phyloP scores from a whole-genome alignment of 2,797 vertebrate genomes.

The Leptatherina wallacei region DNA sequence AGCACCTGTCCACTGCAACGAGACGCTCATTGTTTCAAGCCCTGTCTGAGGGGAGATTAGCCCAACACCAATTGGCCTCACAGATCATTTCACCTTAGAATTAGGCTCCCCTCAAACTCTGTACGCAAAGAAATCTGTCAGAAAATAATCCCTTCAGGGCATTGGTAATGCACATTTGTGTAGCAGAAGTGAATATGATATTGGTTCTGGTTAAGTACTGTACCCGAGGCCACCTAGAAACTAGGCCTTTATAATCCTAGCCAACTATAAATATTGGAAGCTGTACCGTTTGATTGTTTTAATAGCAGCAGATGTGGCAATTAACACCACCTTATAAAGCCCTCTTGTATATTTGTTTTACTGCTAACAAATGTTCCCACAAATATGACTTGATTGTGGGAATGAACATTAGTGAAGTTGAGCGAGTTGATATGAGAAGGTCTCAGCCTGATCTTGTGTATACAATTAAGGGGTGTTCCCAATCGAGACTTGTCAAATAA shows the following conservation, averaged over 20 bases:
- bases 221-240: slow-evolving; percentile 80
- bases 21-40: slow-evolving; percentile 80
- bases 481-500: slow-evolving; percentile 82
- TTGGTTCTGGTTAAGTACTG: slow-evolving; percentile 75
- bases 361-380: slow-evolving; percentile 87
- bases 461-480: slow-evolving; percentile 81
- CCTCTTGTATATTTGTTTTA: slow-evolving; percentile 86
- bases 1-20: slow-evolving; percentile 81
- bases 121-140: slow-evolving; percentile 67
- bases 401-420: slow-evolving; percentile 80
- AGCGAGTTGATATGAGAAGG: slow-evolving; percentile 77
- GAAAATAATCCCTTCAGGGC: slow-evolving; percentile 76
- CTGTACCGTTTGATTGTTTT: slow-evolving; percentile 83
- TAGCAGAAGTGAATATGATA: slow-evolving; percentile 79
- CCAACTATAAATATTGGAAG: slow-evolving; percentile 85
- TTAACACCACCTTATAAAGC: slow-evolving; percentile 88
- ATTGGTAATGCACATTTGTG: slow-evolving; percentile 79
- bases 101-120: slow-evolving; percentile 65
- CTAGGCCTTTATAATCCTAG: slow-evolving; percentile 77
- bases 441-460: slow-evolving; percentile 77
- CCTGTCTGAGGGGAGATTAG: slow-evolving; percentile 77
- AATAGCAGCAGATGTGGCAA: slow-evolving; percentile 88
- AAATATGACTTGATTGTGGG: slow-evolving; percentile 85
- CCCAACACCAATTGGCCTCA: slow-evolving; percentile 75
- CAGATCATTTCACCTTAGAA: slow-evolving; percentile 76